A percentile compares a stretch with the other conserved stretches of the same genome.
phyloP scores from a whole-genome alignment of 2,888 invertebrate species.

The Eristalis arbustorum region DNA sequence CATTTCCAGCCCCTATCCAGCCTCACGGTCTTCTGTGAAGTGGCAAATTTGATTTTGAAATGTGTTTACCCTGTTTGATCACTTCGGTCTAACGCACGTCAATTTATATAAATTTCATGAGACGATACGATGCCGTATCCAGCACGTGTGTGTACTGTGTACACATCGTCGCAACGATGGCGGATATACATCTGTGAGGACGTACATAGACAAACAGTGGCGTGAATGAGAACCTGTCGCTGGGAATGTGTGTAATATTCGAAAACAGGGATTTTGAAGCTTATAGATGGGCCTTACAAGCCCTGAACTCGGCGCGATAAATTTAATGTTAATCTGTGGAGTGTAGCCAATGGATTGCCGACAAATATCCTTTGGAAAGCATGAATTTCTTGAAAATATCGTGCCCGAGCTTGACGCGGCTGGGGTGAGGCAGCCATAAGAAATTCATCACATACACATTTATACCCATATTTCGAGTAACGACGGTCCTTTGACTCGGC shows the following conservation, averaged over 20 bases:
- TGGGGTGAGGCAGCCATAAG: neutral
- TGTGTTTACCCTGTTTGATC: slow-evolving; percentile 39
- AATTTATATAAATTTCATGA: slow-evolving; percentile 8
- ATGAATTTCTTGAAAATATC: neutral
- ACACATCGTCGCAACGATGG: neutral
- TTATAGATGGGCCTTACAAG: neutral
- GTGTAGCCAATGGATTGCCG: neutral
- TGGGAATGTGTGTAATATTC: neutral
- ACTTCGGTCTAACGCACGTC: slow-evolving; percentile 16
- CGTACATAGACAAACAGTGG: neutral
- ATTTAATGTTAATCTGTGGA: neutral
- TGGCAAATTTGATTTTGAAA: neutral
- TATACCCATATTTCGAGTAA: neutral
- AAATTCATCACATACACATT: neutral
- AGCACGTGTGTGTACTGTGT: neutral
- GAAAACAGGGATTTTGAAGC: neutral
- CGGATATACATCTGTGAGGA: neutral
- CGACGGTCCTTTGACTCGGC: neutral
- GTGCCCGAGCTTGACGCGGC: no score
- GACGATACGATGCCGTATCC: neutral
- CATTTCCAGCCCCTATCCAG: neutral
- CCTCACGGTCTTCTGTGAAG: neutral
- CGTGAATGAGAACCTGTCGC: neutral
- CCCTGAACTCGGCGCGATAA: neutral
- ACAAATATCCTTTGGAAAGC: neutral